Base-by-base conservation (phyloP, 2,113 vertebrate species). In the Callorhinus ursinus region DNA sequence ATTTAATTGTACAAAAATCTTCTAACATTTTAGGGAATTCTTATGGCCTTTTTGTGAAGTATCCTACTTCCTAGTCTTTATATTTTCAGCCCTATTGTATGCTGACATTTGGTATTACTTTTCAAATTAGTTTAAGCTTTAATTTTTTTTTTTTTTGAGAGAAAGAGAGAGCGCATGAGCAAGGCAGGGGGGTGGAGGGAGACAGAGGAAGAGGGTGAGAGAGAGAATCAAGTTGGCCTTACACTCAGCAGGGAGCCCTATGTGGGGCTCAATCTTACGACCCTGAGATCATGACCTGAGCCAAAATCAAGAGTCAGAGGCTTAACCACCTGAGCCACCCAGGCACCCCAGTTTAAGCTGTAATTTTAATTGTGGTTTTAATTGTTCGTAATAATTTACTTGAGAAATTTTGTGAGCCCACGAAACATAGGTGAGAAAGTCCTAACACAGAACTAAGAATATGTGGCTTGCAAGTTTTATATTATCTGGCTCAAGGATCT, bases 61-160 rank as follows among this genome's bases (percentile, higher is more conserved):
- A 67, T 71, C 31, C 55, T 92, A 33, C 51, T 90, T 90, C 33
- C n/a, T 26, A 46, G 9, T 95, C 53, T 76, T 96, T 31, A 18
- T 55, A 67, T 33, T 28, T 83, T 92, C 55, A 93, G 49, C 71
- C 51, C 80, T 95, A 67, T 81, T 69, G 49, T 57, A 81, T 95
- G 87, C 96, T 96, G 81, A 96, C 90, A 96, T 96, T 97, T 97
- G 96, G 81, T 93, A 96, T 93, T 53, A 84, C 46, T 96, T 95
- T 97, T 95, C 26, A 96, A 89, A 95, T 97, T 97, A 95, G 42
- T 95, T 96, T 93, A 93, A 97, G 83, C 71, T 79, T 31, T 82
- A 79, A 82, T 94, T 96, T 90, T 71, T 57, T 57, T 57, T 55
- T 36, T 36, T 69, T 69, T 69, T 69, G 7, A 36, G 33, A 36